Evolutionary conservation across 2,113 vertebrate genomes (phyloP).

Genomic region (Chascanopsetta lugubris): DNA sequence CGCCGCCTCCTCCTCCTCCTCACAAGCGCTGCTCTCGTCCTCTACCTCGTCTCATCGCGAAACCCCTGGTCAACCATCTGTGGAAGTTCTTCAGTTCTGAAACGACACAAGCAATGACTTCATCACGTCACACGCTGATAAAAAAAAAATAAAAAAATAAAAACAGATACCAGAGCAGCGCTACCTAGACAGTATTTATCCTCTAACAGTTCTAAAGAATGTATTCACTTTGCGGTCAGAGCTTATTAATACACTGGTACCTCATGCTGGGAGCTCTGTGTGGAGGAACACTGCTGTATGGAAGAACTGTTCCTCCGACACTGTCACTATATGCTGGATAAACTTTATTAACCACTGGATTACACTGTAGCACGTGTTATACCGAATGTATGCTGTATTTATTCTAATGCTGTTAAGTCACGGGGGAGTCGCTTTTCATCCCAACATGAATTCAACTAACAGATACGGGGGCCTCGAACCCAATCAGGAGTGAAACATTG

Average conservation of each 20-base stretch:
- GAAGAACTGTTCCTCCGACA: slow-evolving; percentile 45
- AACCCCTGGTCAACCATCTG: no score
- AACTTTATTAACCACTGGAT: slow-evolving; percentile 12
- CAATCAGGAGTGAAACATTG: no score
- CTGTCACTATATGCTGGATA: slow-evolving; percentile 74
- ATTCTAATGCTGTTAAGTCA: slow-evolving; percentile 35
- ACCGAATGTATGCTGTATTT: slow-evolving; percentile 63
- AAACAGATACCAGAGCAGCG: slow-evolving; percentile 47
- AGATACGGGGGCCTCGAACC: no score
- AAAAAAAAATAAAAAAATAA: background rate
- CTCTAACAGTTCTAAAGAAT: slow-evolving; percentile 23
- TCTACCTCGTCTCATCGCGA: slow-evolving; percentile 50
- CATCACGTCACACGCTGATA: no score
- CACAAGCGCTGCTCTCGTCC: slow-evolving; percentile 8
- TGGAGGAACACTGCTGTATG: slow-evolving; percentile 60
- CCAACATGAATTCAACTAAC: no score
- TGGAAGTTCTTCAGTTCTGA: no score
- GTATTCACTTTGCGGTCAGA: slow-evolving; percentile 47
- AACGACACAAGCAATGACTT: no score
- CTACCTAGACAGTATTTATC: slow-evolving; percentile 34
- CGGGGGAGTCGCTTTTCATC: slow-evolving; percentile 5
- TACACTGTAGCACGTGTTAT: slow-evolving; percentile 15
- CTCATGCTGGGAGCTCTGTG: slow-evolving; percentile 57
- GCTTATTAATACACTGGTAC: slow-evolving; percentile 61
- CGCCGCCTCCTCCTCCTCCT: no score